phyloP scores from a whole-genome alignment of 1,140 invertebrate species.

The Octopus sinensis region DNA sequence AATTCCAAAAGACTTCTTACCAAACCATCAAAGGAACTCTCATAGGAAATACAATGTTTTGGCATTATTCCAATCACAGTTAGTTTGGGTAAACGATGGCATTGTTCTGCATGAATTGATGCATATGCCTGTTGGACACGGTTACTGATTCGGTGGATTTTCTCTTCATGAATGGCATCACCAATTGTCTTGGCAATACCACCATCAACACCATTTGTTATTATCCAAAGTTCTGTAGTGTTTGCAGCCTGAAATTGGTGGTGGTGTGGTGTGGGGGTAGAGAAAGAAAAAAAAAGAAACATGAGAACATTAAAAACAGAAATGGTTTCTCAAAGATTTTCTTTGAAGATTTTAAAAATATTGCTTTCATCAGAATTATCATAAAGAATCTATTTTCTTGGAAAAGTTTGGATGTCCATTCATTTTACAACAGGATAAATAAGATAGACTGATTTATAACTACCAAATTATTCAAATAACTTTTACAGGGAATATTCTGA shows the following conservation, averaged over 20 bases:
- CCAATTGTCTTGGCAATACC: slow-evolving; percentile 55
- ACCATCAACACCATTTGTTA: slow-evolving; percentile 55
- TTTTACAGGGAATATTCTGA: too few relatives aligned
- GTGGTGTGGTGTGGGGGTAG: background rate
- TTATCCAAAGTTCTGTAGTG: slow-evolving; percentile 58
- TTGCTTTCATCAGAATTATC: too few relatives aligned
- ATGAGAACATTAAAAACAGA: background rate
- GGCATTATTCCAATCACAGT: slow-evolving; percentile 40
- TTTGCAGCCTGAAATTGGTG: slow-evolving; percentile 45
- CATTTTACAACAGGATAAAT: too few relatives aligned
- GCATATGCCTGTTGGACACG: slow-evolving; percentile 22
- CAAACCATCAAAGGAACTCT: slow-evolving; percentile 34
- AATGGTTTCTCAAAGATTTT: background rate
- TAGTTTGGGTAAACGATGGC: slow-evolving; percentile 29
- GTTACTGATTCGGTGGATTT: slow-evolving; percentile 27
- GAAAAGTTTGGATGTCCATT: too few relatives aligned
- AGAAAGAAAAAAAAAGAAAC: background rate
- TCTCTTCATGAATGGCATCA: slow-evolving; percentile 52
- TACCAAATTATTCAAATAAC: too few relatives aligned
- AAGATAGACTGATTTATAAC: too few relatives aligned
- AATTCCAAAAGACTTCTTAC: slow-evolving; percentile 23
- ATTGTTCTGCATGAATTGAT: slow-evolving; percentile 8
- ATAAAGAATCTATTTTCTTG: too few relatives aligned
- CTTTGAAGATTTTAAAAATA: too few relatives aligned
- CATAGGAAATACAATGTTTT: slow-evolving; percentile 33